Evolutionary conservation across 2,113 vertebrate species (phyloP), one percentile per base, ranked within the genome.

Genomic region (Rhombomys opimus): DNA sequence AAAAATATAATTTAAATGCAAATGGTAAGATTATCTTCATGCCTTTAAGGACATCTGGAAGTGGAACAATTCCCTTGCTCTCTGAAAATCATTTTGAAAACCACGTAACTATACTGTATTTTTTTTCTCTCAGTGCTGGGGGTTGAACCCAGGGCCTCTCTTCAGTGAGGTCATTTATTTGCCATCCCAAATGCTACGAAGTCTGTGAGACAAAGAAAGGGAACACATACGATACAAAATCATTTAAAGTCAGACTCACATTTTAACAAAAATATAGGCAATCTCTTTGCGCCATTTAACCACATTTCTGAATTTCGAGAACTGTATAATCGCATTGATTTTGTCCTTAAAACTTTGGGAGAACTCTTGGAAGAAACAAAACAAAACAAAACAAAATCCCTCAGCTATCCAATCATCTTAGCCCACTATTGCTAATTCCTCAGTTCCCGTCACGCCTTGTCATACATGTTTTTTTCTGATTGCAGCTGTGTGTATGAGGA

Each of bases 1-100:
- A 88, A 81, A 92, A 89, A 72, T 84, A 92, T 41, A 59, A 87
- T 94, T 93, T 94, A 90, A 95, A 89, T 85, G 52, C 1, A 97
- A 90, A 92, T 59, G 63, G 68, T 92, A 67, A 57, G 78, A 91
- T 80, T 92, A 35, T 75, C 32, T 80, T 73, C 10, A 72, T 75
- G 84, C 61, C 35, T 78, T 95, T 82, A 94, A 91, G 20, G 10
- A 61, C 46, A 95, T 89, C 57, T 86, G 32, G 38, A 85, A 7
- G 27, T n/a, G 80, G 63, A 89, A 92, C 90, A 68, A 85, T 70
- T 95, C 20, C 77, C 30, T 93, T 95, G 23, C 41, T 38, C 41
- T 61, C 89, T 91, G 46, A 81, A 89, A 57, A 94, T 92, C 22
- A 38, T 94, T 87, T 82, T 93, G 59, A 93, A 73, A 72, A 57